phyloP scores from a whole-genome alignment of 1,140 invertebrate genomes.

The Drosophila orena region DNA sequence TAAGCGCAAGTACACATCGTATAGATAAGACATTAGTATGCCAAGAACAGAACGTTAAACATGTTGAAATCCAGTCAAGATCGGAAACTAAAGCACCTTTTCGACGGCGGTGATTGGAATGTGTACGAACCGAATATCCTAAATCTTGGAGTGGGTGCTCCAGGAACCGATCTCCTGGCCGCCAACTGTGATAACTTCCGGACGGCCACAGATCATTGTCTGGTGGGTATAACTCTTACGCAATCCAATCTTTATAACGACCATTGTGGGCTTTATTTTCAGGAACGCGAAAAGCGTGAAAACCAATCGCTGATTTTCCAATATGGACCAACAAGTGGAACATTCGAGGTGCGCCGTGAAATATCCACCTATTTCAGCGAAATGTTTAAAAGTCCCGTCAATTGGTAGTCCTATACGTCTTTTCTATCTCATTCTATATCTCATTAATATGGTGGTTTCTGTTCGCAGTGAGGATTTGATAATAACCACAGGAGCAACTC shows the following conservation, averaged over 20 bases:
- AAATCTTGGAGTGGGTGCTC: conserved; percentile 86
- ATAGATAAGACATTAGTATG: conserved; percentile 38
- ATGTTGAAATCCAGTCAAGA: conserved; percentile 50
- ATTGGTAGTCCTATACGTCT: conserved; percentile 61
- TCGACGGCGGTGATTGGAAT: conserved; percentile 85
- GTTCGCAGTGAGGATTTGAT: conserved; percentile 87
- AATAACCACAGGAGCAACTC: conserved; percentile 88
- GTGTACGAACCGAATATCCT: conserved; percentile 85
- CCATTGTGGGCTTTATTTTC: conserved; percentile 1
- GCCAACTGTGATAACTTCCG: conserved; percentile 85
- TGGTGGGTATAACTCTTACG: conserved; percentile 76
- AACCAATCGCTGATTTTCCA: conserved; percentile 86
- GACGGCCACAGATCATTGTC: conserved; percentile 85
- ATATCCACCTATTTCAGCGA: conserved; percentile 85
- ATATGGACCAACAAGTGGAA: conserved; percentile 86
- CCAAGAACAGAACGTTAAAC: neutral
- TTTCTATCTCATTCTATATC: neutral
- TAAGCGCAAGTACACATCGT: conserved; percentile 11
- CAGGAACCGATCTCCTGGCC: conserved; percentile 86
- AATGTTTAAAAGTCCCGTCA: conserved; percentile 85
- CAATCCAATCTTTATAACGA: conserved; percentile 4
- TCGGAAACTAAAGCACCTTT: conserved; percentile 84
- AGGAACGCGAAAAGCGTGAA: conserved; percentile 85
- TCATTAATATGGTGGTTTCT: conserved; percentile 4
- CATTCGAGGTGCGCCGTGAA: conserved; percentile 86